These are phyloP conservation scores for Raja brachyura DNA, from an alignment of 2,113 vertebrate genomes.

Conservation along the genomic window DNA sequence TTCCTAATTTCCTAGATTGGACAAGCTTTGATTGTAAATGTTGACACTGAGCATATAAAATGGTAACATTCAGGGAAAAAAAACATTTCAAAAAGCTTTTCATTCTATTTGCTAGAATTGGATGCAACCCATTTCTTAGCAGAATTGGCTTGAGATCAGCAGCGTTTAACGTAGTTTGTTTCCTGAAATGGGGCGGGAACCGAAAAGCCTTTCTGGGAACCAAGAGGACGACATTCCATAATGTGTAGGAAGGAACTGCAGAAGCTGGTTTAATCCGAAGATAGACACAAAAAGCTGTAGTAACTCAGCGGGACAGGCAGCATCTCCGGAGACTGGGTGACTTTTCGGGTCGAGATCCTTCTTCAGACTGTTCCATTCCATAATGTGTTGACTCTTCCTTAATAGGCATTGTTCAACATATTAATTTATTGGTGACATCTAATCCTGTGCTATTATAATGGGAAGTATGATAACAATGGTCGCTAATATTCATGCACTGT, in stretches of 20 bases:
- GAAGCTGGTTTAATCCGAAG: too few species aligned
- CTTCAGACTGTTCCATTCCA: neutral
- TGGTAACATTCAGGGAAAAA: neutral
- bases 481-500: neutral
- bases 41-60: neutral
- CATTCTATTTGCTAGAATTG: neutral
- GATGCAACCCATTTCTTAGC: neutral
- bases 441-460: neutral
- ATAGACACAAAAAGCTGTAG: too few species aligned
- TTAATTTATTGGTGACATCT: neutral
- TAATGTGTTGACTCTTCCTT: slow-evolving; percentile 26
- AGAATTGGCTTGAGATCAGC: neutral
- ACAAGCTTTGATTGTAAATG: neutral
- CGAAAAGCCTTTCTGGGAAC: neutral
- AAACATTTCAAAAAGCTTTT: neutral
- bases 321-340: too few species aligned
- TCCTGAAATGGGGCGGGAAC: neutral
- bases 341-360: too few species aligned
- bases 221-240: neutral
- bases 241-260: neutral
- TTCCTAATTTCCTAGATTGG: neutral
- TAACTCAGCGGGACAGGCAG: too few species aligned
- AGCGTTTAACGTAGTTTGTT: slow-evolving; percentile 1
- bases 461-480: neutral
- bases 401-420: slow-evolving; percentile 32